These are phyloP conservation scores for Ephestia elutella DNA, from an alignment of 1,140 invertebrate species.

Conservation along the genomic window DNA sequence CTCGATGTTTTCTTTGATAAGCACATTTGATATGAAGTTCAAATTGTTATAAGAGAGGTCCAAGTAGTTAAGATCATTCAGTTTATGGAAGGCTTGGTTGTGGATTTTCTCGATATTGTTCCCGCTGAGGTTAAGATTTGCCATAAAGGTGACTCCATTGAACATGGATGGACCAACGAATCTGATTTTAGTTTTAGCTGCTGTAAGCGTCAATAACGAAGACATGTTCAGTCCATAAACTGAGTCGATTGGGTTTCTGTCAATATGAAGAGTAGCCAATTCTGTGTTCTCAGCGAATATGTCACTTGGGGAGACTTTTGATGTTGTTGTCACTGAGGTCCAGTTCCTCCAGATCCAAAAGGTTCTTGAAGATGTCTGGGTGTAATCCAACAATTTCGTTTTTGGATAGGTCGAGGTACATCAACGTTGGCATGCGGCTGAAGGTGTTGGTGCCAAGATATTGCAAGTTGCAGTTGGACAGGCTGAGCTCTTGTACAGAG, in stretches of 20 bases:
- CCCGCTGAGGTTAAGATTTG: slow-evolving; percentile 77
- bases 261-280: slow-evolving; percentile 77
- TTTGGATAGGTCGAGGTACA: slow-evolving; percentile 78
- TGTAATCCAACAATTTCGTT: slow-evolving; percentile 79
- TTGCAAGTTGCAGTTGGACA: slow-evolving; percentile 79
- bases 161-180: slow-evolving; percentile 79
- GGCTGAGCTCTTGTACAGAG: slow-evolving; percentile 79
- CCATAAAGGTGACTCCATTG: slow-evolving; percentile 76
- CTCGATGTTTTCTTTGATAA: slow-evolving; percentile 79
- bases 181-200: slow-evolving; percentile 78
- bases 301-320: slow-evolving; percentile 72
- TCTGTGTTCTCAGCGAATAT: slow-evolving; percentile 77
- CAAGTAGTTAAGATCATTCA: slow-evolving; percentile 77
- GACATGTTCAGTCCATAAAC: slow-evolving; percentile 72
- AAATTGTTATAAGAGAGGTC: slow-evolving; percentile 81
- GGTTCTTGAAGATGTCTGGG: slow-evolving; percentile 74
- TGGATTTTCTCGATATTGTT: slow-evolving; percentile 80
- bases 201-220: slow-evolving; percentile 77
- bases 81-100: slow-evolving; percentile 77
- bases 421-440: slow-evolving; percentile 75
- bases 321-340: slow-evolving; percentile 80
- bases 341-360: slow-evolving; percentile 78
- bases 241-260: slow-evolving; percentile 74
- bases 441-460: slow-evolving; percentile 77
- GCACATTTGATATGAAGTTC: slow-evolving; percentile 76